Evolutionary conservation across 1,140 invertebrate species (phyloP).

Genomic region (Oppia nitens): DNA sequence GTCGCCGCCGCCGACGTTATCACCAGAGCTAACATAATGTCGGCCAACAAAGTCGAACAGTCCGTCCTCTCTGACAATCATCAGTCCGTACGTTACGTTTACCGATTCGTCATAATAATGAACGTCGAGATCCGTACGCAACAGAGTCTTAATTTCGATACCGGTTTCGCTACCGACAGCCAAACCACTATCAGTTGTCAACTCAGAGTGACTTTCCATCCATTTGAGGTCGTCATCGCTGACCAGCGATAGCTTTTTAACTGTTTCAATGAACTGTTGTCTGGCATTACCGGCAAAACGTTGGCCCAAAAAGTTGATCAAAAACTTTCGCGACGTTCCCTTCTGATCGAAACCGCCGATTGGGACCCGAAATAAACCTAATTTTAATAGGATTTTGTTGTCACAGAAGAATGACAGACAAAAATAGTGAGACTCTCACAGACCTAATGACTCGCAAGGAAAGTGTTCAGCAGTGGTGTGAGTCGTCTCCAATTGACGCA

Average conservation of each 20-base stretch:
- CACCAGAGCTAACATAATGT: too few relatives aligned
- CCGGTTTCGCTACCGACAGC: not conserved
- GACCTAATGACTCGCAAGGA: not conserved
- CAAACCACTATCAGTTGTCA: not conserved
- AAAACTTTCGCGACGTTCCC: not conserved
- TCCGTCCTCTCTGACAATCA: not conserved
- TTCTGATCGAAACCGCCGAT: not conserved
- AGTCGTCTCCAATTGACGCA: not conserved
- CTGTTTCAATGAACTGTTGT: not conserved
- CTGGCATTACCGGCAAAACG: not conserved
- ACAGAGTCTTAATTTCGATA: not conserved
- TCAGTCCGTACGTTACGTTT: not conserved
- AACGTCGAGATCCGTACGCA: not conserved
- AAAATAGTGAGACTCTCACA: not conserved
- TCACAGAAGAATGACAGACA: not conserved
- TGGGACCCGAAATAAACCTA: not conserved
- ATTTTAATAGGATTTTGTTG: too few relatives aligned
- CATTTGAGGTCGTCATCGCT: not conserved
- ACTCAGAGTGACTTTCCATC: not conserved
- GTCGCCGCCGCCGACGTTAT: too few relatives aligned
- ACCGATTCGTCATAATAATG: not conserved
- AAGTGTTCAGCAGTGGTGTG: not conserved
- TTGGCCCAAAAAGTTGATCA: not conserved
- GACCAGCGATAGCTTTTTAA: not conserved
- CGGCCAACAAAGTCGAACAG: not conserved